Base-by-base conservation (phyloP, 1,140 invertebrate species). In the Caerostris extrusa region DNA sequence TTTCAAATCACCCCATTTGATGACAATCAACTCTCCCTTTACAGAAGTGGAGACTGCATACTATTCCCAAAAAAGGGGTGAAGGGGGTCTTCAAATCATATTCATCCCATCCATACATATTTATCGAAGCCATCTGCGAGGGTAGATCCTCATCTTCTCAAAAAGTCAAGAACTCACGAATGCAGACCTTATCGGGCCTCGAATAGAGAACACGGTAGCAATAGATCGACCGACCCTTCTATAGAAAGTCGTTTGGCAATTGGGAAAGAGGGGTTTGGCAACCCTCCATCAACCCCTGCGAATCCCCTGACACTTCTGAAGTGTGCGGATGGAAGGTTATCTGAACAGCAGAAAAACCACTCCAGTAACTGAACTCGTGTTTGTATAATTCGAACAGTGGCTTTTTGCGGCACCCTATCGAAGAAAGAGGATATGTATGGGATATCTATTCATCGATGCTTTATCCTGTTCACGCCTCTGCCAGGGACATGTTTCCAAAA, bases 121-220 rank as follows among this genome's bases (percentile, higher is more conserved):
- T 91, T 91, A 91, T 91, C 90, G 90, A 82, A 19, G 77, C 90
- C 90, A 91, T 91, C 90, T 91, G 90, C 90, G 64, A 64, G n/a
- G 17, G 82, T 56, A 83, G 85, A 81, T 77, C 90, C 77, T 58
- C 64, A 17, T 69, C 89, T 50, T 34, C 86, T 34, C n/a, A 55
- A 56, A 87, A 87, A 91, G 90, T 91, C 90, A 91, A 91, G 90
- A 83, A 77, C 55, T 58, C 19, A 89, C 67, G 56, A 71, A 82
- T 81, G 19, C 58, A 60, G 19, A 19, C 55, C 53, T 58, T 90
- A 90, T 90, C 89, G 69, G 12, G 19, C 71, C 71, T 90, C 89
- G 57, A n/a, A 55, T 67, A 67, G 5, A 67, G 61, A 67, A 34
- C n/a, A 67, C 71, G 71, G 71, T 60, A 60, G 58, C 57, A 10